Base-by-base conservation (phyloP, 2,888 invertebrate genomes). In the Dryomyza anilis region DNA sequence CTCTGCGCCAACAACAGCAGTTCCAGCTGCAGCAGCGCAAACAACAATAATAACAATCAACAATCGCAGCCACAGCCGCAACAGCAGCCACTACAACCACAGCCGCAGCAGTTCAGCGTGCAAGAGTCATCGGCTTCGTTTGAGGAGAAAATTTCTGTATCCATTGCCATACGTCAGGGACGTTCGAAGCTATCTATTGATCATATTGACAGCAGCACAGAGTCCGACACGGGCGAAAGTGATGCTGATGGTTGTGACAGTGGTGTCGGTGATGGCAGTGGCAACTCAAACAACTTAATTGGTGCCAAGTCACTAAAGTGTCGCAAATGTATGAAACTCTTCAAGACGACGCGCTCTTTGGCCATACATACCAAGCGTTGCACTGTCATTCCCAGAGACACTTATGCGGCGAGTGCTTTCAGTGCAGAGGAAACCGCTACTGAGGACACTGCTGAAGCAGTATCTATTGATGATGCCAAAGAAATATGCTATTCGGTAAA, bases 311-410 rank as follows among this genome's bases (percentile, higher is more conserved):
- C 67, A 33, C 36, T 67, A 2, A 67, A 67, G 48, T 67, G 67
- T 19, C 25, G 27, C 8, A 64, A 64, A 45, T 67, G 67, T 39
- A 48, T 43, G 30, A 67, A 67, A 57, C 19, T 61, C 2, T 64
- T 64, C 33, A 67, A 67, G 57, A 67, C 64, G 14, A 61, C 48
- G 33, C 60, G 64, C 7, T 67, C 67, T 25, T 61, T 67, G 46
- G 36, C 52, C 3, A 67, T 64, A 43, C 67, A 67, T 57, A 56
- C 29, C 3, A 63, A 64, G 19, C 48, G 57, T 29, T 67, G 67
- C 25, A 19, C 50, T 33, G 57, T 46, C 50, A 43, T 30, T 21
- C 29, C 46, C 6, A 21, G 23, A n/a, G 29, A 50, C 12, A 33
- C 25, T 19, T 23, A n/a, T 27, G n/a, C 55, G 12, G 14, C 5